Percentiles rank a stretch among this genome's conserved stretches.
phyloP scores from a whole-genome alignment of 2,888 invertebrate genomes.

The Sinotaia quadrata region DNA sequence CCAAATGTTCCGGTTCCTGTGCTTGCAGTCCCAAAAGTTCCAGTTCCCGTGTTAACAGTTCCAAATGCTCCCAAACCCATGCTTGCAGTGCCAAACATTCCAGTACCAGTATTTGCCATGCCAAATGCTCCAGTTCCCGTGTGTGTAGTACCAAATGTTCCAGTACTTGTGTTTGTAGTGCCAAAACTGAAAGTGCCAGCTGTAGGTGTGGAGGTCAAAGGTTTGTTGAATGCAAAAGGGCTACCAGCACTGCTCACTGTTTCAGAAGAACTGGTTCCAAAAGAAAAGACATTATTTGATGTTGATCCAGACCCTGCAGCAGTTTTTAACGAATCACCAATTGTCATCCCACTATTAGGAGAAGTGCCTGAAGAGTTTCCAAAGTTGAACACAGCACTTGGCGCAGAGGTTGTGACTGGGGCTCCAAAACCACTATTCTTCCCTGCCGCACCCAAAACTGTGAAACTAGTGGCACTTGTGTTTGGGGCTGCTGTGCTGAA shows the following conservation, averaged over 20 bases:
- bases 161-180: too few species aligned
- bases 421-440: not conserved
- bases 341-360: not conserved
- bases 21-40: too few species aligned
- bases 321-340: not conserved
- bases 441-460: not conserved
- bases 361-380: not conserved
- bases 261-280: not conserved
- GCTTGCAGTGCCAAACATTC: too few species aligned
- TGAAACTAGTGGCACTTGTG: not conserved
- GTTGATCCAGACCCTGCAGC: not conserved
- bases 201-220: not conserved
- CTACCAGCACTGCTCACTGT: too few species aligned
- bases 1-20: too few species aligned
- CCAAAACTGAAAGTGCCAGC: not conserved
- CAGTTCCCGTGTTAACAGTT: too few species aligned
- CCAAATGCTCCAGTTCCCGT: too few species aligned
- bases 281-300: not conserved
- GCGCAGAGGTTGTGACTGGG: not conserved
- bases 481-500: not conserved
- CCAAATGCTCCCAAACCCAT: too few species aligned
- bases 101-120: too few species aligned
- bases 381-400: not conserved
- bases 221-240: too few species aligned
- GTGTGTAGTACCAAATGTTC: too few species aligned